Evolutionary conservation across 2,888 invertebrate species (phyloP).

Genomic region (Pristionchus japonicus): DNA sequence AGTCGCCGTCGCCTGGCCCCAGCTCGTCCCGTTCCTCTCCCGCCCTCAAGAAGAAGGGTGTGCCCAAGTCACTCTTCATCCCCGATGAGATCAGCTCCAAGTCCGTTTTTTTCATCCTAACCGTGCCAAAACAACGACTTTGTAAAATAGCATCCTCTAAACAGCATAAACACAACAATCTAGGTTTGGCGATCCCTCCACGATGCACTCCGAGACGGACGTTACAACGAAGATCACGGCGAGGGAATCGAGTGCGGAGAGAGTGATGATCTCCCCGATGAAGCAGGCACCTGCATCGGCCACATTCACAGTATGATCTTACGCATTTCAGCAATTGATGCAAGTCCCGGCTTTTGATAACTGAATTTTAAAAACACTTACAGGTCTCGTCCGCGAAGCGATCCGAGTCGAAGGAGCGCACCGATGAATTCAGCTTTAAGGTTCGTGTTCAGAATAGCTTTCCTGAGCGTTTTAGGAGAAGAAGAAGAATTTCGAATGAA

Average conservation of each 20-base stretch:
- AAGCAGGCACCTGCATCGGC: constrained; percentile 42
- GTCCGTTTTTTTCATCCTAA: too few species aligned
- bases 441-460: too few species aligned
- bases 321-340: not conserved
- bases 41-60: constrained; percentile 54
- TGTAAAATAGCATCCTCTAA: too few species aligned
- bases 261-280: constrained; percentile 46
- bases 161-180: not conserved
- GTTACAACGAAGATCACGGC: constrained; percentile 63
- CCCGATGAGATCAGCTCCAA: constrained; percentile 73
- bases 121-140: too few species aligned
- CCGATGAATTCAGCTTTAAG: constrained; percentile 39
- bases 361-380: too few species aligned
- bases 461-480: too few species aligned
- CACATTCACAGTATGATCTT: constrained; percentile 12
- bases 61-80: constrained; percentile 70
- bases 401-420: constrained; percentile 9
- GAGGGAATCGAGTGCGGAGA: constrained; percentile 62
- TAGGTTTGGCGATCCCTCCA: constrained; percentile 65
- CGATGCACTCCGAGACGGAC: constrained; percentile 63
- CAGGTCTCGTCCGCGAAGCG: constrained; percentile 36
- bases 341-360: too few species aligned
- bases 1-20: constrained; percentile 32
- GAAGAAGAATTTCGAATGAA: too few species aligned
- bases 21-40: constrained; percentile 33